Conservation (phyloP, 2,797 vertebrate genomes). For the Parauchenoglanis ngamensis region DNA sequence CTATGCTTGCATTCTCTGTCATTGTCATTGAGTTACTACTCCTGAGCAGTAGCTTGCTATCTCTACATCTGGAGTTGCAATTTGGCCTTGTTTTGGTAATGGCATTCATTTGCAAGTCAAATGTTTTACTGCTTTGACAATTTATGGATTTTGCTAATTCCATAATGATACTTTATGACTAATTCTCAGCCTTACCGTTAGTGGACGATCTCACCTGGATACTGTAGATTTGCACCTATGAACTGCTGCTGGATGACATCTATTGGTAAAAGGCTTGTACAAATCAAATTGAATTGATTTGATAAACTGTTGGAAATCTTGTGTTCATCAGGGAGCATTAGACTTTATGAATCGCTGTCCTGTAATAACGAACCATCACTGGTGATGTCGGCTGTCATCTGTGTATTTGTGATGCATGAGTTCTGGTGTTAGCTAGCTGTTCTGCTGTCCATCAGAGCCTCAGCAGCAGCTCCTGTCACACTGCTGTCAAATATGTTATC, state of each 20-base stretch:
- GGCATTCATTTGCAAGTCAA: background rate
- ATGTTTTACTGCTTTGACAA: background rate
- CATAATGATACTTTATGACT: background rate
- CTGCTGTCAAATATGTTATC: slow-evolving; percentile 33
- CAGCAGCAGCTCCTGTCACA: slow-evolving; percentile 14
- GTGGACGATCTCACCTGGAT: background rate
- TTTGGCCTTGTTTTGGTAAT: slow-evolving; percentile 15
- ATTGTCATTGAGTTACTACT: slow-evolving; percentile 65
- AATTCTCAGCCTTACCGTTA: no score
- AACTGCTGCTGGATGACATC: background rate
- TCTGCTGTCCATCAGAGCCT: slow-evolving; percentile 41
- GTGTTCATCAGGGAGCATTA: background rate
- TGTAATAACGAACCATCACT: slow-evolving; percentile 23
- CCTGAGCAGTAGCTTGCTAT: slow-evolving; percentile 1
- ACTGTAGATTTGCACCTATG: background rate
- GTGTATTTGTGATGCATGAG: background rate
- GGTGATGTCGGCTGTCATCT: slow-evolving; percentile 9
- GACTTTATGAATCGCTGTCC: background rate
- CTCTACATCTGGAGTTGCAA: slow-evolving; percentile 30
- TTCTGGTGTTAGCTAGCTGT: slow-evolving; percentile 7
- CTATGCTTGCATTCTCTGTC: slow-evolving; percentile 66
- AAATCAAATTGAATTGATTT: background rate
- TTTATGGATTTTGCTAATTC: background rate
- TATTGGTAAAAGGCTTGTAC: no score
- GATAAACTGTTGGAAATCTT: background rate